These are phyloP conservation scores for Aporophyla nigra DNA, from an alignment of 2,888 invertebrate genomes.

Conservation along the genomic window DNA sequence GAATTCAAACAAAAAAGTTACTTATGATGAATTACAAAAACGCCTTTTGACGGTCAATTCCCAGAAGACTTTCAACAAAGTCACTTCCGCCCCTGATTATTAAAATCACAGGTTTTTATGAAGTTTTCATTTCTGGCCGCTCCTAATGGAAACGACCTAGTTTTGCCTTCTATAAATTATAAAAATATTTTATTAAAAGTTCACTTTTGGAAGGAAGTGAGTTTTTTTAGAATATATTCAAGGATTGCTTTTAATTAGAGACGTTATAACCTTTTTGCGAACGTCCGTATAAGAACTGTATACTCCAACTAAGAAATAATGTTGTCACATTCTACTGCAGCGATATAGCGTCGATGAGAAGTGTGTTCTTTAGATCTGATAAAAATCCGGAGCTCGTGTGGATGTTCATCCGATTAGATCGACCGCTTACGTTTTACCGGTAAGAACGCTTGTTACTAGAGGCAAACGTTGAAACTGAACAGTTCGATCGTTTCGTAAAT, in stretches of 20 bases:
- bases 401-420: background rate
- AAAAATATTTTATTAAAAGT: conserved; percentile 60
- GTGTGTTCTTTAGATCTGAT: background rate
- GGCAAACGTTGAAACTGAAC: background rate
- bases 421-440: background rate
- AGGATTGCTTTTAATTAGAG: conserved; percentile 41
- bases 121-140: conserved; percentile 58
- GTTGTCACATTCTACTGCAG: background rate
- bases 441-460: background rate
- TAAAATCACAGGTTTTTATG: conserved; percentile 60
- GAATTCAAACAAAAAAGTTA: conserved; percentile 24
- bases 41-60: conserved; percentile 44
- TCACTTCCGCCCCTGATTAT: conserved; percentile 55
- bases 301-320: background rate
- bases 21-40: conserved; percentile 55
- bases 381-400: background rate
- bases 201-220: conserved; percentile 46
- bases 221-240: conserved; percentile 34
- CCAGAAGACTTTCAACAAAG: conserved; percentile 53
- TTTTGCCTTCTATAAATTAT: conserved; percentile 58
- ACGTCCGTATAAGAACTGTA: background rate
- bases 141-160: conserved; percentile 65
- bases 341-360: background rate
- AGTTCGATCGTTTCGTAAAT: background rate
- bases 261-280: conserved; percentile 7